Base-by-base conservation (phyloP, 2,797 vertebrate species). In the Notolepis coatsorum region DNA sequence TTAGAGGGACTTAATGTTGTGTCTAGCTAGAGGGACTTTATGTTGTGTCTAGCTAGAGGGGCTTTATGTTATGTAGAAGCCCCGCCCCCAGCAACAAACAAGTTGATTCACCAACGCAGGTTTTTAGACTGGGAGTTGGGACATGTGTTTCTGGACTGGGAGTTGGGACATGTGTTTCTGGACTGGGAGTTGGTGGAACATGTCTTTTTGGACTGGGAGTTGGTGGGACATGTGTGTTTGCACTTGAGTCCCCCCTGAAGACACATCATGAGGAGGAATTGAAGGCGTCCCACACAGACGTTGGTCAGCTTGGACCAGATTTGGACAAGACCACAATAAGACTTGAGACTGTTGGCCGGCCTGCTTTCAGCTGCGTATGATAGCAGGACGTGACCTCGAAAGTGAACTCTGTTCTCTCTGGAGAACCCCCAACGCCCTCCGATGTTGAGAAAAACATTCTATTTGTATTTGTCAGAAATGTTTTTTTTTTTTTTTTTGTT, bases 371-470 rank as follows among this genome's bases (percentile, higher is more conserved):
- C 35, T 37, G 33, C n/a, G 33, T n/a, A 15, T 7, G 20, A 47
- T 30, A 37, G 15, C 41, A 6, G 30, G 12, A 45, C 37, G 2
- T 54, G 37, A 23, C 24, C 37, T 41, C 13, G n/a, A 7, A 37
- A n/a, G 35, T 12, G 35, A n/a, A 37, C 35, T 37, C 58, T 59
- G 51, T 62, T 39, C 42, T 8, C 28, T 67, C 28, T 67, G 50
- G 12, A 42, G 38, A 51, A 25, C 17, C 53, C 59, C 52, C 42
- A 25, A 41, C 45, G 61, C 58, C 65, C 71, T 71, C 64, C 65
- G 31, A 60, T 43, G 50, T 76, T 67, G 66, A 74, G 65, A 71
- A 60, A 62, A 72, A 77, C 84, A 85, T 90, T 88, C 73, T 77
- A 54, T 80, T 81, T 86, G 75, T 84, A 82, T 82, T 85, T 80